phyloP scores from a whole-genome alignment of 1,140 invertebrate genomes.

The Homalodisca vitripennis region DNA sequence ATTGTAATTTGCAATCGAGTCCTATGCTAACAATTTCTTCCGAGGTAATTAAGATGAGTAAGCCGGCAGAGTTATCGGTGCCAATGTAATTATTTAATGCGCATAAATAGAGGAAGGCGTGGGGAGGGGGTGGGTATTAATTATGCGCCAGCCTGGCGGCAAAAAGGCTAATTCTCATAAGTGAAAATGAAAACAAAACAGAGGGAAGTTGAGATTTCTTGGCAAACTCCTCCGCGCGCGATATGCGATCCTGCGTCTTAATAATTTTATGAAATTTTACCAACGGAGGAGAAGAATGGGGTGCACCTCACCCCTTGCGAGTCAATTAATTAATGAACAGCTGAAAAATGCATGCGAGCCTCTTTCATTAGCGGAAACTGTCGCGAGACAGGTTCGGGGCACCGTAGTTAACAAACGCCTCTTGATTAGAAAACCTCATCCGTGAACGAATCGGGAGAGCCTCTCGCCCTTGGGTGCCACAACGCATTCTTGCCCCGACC shows the following conservation, averaged over 20 bases:
- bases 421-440: slow-evolving; percentile 15
- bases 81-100: no score
- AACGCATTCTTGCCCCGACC: neutral
- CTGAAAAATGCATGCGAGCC: slow-evolving; percentile 22
- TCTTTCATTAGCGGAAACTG: slow-evolving; percentile 10
- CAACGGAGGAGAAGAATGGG: slow-evolving; percentile 19
- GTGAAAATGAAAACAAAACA: slow-evolving; percentile 28
- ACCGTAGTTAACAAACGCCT: no score
- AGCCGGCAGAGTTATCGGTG: no score
- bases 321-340: slow-evolving; percentile 26
- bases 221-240: slow-evolving; percentile 12
- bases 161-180: slow-evolving; percentile 23
- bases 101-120: neutral
- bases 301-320: neutral
- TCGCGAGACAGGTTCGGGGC: neutral
- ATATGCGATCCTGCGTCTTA: slow-evolving; percentile 21
- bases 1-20: no score
- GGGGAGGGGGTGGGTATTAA: no score
- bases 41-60: no score
- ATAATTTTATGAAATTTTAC: slow-evolving; percentile 29
- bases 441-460: neutral
- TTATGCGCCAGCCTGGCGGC: neutral
- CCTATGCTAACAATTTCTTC: no score
- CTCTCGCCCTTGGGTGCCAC: neutral
- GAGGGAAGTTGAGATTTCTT: slow-evolving; percentile 11